Conservation (phyloP, 2,113 vertebrate genomes). For the Oceanites oceanicus region DNA sequence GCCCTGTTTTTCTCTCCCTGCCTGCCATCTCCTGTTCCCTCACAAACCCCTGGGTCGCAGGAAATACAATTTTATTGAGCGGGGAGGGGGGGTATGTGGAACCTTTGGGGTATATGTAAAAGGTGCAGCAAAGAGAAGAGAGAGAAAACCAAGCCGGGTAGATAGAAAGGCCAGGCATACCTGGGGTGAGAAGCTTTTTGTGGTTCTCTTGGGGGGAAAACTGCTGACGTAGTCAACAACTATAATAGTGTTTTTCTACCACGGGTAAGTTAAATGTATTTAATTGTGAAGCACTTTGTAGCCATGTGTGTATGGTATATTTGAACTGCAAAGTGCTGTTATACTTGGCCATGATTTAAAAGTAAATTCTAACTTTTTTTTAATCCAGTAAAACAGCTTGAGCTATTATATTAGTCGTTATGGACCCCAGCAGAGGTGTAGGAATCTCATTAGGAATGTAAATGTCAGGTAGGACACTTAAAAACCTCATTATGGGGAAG, state of each 20-base stretch:
- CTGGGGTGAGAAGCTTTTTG: background rate
- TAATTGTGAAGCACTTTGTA: background rate
- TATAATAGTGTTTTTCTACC: background rate
- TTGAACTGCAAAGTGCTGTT: background rate
- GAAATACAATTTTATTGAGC: background rate
- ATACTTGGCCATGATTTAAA: background rate
- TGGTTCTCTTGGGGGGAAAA: background rate
- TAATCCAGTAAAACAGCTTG: background rate
- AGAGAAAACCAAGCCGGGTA: background rate
- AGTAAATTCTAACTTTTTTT: constrained; percentile 8
- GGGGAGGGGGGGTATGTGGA: too few relatives aligned
- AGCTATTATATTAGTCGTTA: constrained; percentile 5
- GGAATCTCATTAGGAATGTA: constrained; percentile 48
- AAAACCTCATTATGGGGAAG: constrained; percentile 42
- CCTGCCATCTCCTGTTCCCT: background rate
- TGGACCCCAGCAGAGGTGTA: constrained; percentile 32
- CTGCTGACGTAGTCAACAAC: background rate
- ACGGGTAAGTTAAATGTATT: background rate
- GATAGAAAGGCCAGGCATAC: background rate
- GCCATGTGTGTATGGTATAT: background rate
- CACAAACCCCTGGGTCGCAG: accelerated
- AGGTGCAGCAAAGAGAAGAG: background rate
- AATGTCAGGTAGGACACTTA: constrained; percentile 40
- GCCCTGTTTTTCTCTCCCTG: background rate
- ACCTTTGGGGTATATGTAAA: background rate